A percentile compares a stretch with the other conserved stretches of the same genome.
These are phyloP conservation scores for Podarcis lilfordi DNA, from an alignment of 2,797 vertebrate species.

Conservation along the genomic window DNA sequence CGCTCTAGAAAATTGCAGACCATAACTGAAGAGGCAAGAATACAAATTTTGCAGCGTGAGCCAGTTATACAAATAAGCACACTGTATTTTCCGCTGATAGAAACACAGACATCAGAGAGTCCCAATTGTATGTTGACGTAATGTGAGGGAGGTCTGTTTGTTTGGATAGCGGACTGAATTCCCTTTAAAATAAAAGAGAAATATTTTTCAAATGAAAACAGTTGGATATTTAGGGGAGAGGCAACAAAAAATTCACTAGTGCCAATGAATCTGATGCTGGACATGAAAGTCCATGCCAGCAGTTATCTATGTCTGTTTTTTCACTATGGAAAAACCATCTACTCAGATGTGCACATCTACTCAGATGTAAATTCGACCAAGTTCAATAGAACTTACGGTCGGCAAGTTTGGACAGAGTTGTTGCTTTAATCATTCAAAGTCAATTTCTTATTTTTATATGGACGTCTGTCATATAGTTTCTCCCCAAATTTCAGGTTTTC, in stretches of 20 bases:
- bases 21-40: background rate
- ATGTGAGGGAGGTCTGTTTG: background rate
- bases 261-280: background rate
- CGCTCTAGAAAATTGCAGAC: background rate
- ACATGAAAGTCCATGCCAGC: background rate
- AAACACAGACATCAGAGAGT: background rate
- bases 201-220: background rate
- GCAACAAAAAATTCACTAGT: background rate
- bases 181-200: constrained; percentile 22
- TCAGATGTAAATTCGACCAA: too few species aligned
- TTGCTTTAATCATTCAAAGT: too few species aligned
- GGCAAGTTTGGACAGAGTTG: too few species aligned
- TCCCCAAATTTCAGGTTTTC: background rate
- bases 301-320: too few species aligned
- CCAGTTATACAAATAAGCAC: background rate
- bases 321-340: background rate
- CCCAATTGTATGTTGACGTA: background rate
- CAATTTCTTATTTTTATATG: background rate
- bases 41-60: background rate
- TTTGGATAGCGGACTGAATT: constrained; percentile 2
- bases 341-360: too few species aligned
- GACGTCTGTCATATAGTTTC: background rate
- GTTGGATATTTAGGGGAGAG: background rate
- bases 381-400: too few species aligned
- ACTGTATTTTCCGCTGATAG: background rate